Evolutionary conservation across 2,888 invertebrate genomes (phyloP).

Genomic region (Campopleginae sp.): DNA sequence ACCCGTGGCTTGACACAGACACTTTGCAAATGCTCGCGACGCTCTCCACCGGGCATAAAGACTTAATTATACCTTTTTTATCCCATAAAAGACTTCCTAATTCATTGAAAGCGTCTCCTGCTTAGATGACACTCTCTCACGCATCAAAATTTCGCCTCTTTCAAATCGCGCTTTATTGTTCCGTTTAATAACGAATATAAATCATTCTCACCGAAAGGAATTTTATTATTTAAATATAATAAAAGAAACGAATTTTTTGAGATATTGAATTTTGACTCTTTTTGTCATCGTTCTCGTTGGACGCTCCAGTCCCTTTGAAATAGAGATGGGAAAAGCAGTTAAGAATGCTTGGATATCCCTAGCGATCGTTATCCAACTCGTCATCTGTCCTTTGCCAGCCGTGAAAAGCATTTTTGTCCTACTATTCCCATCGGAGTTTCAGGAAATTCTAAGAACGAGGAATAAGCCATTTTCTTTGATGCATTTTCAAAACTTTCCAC

Average conservation of each 20-base stretch:
- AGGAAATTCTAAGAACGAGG: not conserved
- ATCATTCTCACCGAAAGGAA: not conserved
- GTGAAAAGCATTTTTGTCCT: constrained; percentile 2
- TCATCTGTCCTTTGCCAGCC: not conserved
- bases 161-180: not conserved
- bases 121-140: not conserved
- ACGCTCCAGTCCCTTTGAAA: not conserved
- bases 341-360: not conserved
- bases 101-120: constrained; percentile 7
- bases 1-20: not conserved
- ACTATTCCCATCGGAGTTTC: not conserved
- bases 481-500: not conserved
- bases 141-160: not conserved
- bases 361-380: constrained; percentile 9
- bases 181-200: constrained; percentile 1
- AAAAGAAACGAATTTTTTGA: not conserved
- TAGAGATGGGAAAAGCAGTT: not conserved
- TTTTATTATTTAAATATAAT: not conserved
- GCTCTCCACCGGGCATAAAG: not conserved
- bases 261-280: not conserved
- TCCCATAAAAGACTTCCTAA: constrained; percentile 6
- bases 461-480: not conserved
- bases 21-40: constrained; percentile 6
- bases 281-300: not conserved
- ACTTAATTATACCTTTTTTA: constrained; percentile 10